Percentiles rank a stretch among this genome's conserved stretches.
Conservation (phyloP, 2,888 invertebrate genomes). For the Piscicola geometra region DNA sequence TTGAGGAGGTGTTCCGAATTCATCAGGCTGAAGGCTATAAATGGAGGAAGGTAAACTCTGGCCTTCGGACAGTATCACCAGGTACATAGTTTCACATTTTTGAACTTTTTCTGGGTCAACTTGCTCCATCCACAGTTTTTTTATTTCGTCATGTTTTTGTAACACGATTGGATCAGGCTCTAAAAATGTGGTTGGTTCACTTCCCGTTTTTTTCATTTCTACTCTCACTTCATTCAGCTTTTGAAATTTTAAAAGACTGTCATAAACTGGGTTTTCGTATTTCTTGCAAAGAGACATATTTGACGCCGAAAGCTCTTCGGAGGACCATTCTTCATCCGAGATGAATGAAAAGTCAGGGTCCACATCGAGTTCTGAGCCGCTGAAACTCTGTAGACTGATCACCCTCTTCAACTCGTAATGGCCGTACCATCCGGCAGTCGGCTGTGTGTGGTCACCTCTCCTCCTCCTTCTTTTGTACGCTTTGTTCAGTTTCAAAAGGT, state of each 20-base stretch:
- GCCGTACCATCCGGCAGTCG: conserved; percentile 40
- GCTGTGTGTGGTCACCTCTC: conserved; percentile 21
- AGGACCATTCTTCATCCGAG: conserved; percentile 38
- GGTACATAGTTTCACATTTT: conserved; percentile 44
- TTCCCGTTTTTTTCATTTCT: conserved; percentile 10
- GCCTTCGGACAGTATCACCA: conserved; percentile 42
- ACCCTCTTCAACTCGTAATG: conserved; percentile 40
- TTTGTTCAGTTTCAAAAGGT: conserved; percentile 40
- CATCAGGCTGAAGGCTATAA: conserved; percentile 6
- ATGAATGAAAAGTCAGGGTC: conserved; percentile 33
- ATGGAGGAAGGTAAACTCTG: conserved; percentile 36
- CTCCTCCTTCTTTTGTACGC: conserved; percentile 25
- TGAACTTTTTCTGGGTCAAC: conserved; percentile 43
- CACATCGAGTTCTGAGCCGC: conserved; percentile 42
- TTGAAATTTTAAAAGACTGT: conserved; percentile 27
- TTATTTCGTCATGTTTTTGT: conserved; percentile 42
- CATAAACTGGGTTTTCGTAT: conserved; percentile 22
- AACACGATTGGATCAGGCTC: conserved; percentile 41
- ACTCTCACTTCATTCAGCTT: conserved; percentile 11
- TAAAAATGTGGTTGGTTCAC: conserved; percentile 20
- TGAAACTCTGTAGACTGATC: conserved; percentile 35
- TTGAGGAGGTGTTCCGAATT: conserved; percentile 40
- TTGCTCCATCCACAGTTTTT: conserved; percentile 45
- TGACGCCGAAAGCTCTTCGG: conserved; percentile 10
- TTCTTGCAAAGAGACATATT: conserved; percentile 1